These are phyloP conservation scores for Arnoldichthys spilopterus DNA, from an alignment of 2,797 vertebrate genomes.

Conservation along the genomic window DNA sequence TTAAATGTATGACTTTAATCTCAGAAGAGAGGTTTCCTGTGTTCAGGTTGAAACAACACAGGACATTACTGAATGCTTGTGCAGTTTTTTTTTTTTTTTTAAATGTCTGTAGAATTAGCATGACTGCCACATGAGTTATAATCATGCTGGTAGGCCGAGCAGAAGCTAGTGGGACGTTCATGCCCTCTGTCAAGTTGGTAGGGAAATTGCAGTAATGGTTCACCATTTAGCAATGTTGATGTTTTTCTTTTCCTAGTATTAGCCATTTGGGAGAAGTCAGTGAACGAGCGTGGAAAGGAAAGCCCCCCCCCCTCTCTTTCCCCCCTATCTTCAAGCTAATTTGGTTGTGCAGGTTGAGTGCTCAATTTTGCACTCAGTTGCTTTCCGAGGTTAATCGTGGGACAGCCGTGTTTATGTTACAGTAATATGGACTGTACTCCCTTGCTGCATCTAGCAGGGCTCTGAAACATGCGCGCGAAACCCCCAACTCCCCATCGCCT, in stretches of 20 bases:
- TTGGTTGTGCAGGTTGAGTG: constrained; percentile 70
- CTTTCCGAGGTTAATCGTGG: constrained; percentile 81
- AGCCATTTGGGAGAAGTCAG: constrained; percentile 72
- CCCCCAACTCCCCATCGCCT: constrained; percentile 56
- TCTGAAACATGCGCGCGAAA: constrained; percentile 75
- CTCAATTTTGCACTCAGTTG: constrained; percentile 76
- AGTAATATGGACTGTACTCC: constrained; percentile 74
- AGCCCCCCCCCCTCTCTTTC: constrained; percentile 30
- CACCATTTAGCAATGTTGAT: constrained; percentile 73
- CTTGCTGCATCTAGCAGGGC: constrained; percentile 67
- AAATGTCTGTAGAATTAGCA: constrained; percentile 14
- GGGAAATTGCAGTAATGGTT: constrained; percentile 74
- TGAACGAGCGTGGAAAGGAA: constrained; percentile 39
- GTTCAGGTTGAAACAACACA: neutral
- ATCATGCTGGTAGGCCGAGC: constrained; percentile 35
- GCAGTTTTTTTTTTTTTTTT: neutral
- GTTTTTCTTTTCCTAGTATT: constrained; percentile 73
- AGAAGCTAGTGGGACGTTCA: constrained; percentile 70
- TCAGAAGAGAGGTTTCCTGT: neutral
- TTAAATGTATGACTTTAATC: neutral
- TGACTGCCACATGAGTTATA: constrained; percentile 23
- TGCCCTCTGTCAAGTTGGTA: constrained; percentile 60
- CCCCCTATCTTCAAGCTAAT: constrained; percentile 68
- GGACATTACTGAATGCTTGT: constrained; percentile 21
- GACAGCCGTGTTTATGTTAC: constrained; percentile 79